Evolutionary conservation across 2,113 vertebrate genomes (phyloP).

Genomic region (Elephas maximus): DNA sequence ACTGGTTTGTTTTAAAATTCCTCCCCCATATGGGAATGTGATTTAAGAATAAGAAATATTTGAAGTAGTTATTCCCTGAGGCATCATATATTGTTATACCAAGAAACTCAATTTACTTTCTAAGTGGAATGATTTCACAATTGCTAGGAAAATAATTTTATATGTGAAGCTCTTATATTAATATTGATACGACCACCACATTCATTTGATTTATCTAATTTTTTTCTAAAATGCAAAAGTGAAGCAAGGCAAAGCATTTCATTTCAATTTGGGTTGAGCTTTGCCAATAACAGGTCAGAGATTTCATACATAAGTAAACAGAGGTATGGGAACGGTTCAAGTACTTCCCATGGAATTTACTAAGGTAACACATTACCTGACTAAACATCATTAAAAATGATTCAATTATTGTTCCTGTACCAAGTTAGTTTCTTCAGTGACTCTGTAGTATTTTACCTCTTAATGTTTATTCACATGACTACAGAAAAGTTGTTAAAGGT

Average conservation of each 20-base stretch:
- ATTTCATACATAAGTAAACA: background rate
- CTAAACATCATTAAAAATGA: background rate
- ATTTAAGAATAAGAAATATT: background rate
- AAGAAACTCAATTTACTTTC: background rate
- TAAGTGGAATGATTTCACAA: conserved; percentile 3
- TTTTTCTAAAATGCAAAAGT: background rate
- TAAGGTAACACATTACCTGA: background rate
- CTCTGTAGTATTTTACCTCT: background rate
- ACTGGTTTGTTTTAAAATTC: background rate
- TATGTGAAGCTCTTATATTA: background rate
- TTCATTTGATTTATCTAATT: background rate
- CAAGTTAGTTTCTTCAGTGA: background rate
- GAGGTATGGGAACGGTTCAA: background rate
- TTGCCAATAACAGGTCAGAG: background rate
- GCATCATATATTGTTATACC: background rate
- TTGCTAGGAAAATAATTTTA: background rate
- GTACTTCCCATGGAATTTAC: background rate
- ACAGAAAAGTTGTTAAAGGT: background rate
- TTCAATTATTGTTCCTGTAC: background rate
- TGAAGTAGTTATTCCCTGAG: background rate
- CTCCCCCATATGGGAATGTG: background rate
- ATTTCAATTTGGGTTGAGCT: background rate
- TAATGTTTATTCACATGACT: background rate
- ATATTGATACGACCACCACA: background rate
- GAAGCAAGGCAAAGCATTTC: background rate